Evolutionary conservation across 2,888 invertebrate species (phyloP), one percentile per base, ranked within the genome.

Genomic region (Candidula unifasciata): DNA sequence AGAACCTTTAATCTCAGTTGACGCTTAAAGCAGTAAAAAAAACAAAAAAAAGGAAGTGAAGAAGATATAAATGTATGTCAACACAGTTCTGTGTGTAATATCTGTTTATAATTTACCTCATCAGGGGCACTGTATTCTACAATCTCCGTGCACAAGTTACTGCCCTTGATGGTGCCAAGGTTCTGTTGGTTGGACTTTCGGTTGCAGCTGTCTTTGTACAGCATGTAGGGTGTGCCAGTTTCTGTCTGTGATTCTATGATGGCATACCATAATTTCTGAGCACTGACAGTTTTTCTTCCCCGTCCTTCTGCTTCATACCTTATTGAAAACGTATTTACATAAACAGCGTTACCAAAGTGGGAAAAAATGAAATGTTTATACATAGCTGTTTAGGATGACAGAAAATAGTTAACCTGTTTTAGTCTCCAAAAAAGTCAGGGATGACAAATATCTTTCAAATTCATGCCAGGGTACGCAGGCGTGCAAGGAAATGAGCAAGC

Each of bases 81-180:
- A n/a, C n/a, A n/a, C n/a, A 44, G 44, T 0, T 44, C 44, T 44
- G 13, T 44, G 44, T 44, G 44, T 44, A 44, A 44, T 44, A 44
- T 44, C 44, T 44, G 0, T 44, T 1, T 8, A 76, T 1, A 54
- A 74, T 85, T 84, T 79, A 95, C 96, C 95, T 99, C 99, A 94
- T 98, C 97, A 1, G 96, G 94, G 24, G 97, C 95, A 3, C 97
- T 97, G 94, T 98, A 99, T 93, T 99, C 97, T 0, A 99, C 96
- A 89, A 99, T 97, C 95, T 99, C 99, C 0, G 99, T 99, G 93
- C 99, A 99, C 64, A 99, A 95, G 94, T 99, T 99, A 90, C 98
- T 98, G 94, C 98, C 97, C 94, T 98, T 98, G 89, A 99, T 99
- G 0, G 99, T 99, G 24, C 99, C 99, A 85, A 99, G 94, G 94